Percentiles rank a stretch among this genome's conserved stretches.
These are phyloP conservation scores for Trachelus stipa DNA, from an alignment of 2,888 invertebrate genomes.

Conservation along the genomic window DNA sequence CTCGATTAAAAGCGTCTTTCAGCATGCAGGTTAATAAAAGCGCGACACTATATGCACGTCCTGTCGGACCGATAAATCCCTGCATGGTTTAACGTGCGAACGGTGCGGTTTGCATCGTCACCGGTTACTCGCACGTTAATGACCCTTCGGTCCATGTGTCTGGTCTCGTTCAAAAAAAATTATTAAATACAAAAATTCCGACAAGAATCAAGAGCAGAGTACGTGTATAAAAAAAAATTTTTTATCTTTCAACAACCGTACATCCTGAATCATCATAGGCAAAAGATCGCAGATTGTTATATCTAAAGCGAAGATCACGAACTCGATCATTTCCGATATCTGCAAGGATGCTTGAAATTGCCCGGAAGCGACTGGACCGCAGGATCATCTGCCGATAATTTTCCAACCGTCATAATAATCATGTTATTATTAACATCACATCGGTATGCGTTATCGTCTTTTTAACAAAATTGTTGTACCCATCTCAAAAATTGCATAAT, in stretches of 20 bases:
- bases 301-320: neutral
- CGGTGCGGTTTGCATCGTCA: neutral
- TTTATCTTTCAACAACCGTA: neutral
- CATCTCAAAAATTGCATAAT: too few relatives aligned
- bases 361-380: neutral
- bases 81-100: neutral
- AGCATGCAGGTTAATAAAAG: slow-evolving; percentile 5
- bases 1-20: slow-evolving; percentile 29
- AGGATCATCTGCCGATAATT: neutral
- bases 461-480: too few relatives aligned
- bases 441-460: too few relatives aligned
- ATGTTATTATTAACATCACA: too few relatives aligned
- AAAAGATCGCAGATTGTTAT: neutral
- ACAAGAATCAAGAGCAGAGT: neutral
- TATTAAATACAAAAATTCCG: too few relatives aligned
- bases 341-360: neutral
- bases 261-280: neutral
- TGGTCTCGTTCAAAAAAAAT: neutral
- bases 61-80: neutral
- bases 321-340: neutral
- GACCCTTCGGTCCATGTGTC: neutral
- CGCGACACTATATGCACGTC: neutral
- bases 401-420: neutral
- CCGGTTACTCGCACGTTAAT: neutral
- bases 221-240: neutral